Conservation (phyloP, 2,797 vertebrate species). For the Lepidocolaptes lacrymiger region DNA sequence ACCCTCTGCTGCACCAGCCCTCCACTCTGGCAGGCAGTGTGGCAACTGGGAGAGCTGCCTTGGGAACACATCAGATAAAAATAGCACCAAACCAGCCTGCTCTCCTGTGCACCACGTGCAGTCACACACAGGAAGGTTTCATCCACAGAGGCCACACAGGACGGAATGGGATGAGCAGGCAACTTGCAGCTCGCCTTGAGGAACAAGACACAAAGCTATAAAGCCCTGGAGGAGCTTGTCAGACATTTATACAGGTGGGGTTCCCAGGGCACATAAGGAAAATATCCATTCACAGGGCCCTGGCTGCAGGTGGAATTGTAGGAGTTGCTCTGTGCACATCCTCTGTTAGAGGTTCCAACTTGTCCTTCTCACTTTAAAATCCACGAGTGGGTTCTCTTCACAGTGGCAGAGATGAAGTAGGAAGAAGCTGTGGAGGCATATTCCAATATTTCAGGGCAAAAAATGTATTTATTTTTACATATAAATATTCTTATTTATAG, state of each 20-base stretch:
- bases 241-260: neutral
- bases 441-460: conserved; percentile 13
- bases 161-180: neutral
- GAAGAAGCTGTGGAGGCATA: neutral
- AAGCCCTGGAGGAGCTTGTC: neutral
- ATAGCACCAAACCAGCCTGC: neutral
- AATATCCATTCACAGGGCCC: neutral
- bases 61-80: neutral
- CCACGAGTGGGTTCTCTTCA: neutral
- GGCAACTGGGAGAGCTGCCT: neutral
- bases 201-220: neutral
- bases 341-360: neutral
- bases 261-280: neutral
- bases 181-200: neutral
- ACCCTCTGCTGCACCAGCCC: neutral
- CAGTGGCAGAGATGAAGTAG: neutral
- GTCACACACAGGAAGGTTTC: neutral
- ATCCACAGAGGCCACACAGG: neutral
- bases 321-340: neutral
- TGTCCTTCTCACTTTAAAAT: neutral
- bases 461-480: conserved; percentile 43
- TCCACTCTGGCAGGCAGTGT: neutral
- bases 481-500: neutral
- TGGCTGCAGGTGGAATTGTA: neutral
- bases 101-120: neutral